A percentile compares a stretch with the other conserved stretches of the same genome.
phyloP scores from a whole-genome alignment of 1,140 invertebrate species.

The Drosophila setifemur region DNA sequence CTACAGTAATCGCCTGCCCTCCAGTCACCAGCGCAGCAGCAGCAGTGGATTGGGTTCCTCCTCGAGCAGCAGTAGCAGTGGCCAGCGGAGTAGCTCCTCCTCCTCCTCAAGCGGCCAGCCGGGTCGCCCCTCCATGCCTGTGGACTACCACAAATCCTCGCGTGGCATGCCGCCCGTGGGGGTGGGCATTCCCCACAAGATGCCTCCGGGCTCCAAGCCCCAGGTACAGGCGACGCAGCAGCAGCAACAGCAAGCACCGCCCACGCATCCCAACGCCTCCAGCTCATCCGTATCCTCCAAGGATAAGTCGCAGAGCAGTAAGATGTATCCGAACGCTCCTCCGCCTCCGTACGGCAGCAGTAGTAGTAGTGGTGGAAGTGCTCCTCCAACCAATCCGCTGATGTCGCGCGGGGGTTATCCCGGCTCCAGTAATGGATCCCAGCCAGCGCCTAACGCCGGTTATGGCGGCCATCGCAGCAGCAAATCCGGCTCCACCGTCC shows the following conservation, averaged over 20 bases:
- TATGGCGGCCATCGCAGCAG: constrained; percentile 64
- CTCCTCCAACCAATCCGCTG: constrained; percentile 42
- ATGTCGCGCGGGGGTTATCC: constrained; percentile 67
- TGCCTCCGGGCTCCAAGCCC: constrained; percentile 54
- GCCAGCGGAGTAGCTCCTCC: constrained; percentile 18
- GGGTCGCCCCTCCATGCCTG: constrained; percentile 50
- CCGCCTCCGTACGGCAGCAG: constrained; percentile 55
- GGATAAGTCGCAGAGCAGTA: constrained; percentile 57
- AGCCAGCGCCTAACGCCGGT: constrained; percentile 17
- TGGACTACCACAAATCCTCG: constrained; percentile 68
- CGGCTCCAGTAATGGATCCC: constrained; percentile 33
- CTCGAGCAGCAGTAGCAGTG: constrained; percentile 31
- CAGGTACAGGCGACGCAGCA: constrained; percentile 11
- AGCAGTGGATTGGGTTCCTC: constrained; percentile 23
- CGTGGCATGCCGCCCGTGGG: constrained; percentile 56
- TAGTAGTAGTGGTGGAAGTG: not conserved
- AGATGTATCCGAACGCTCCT: constrained; percentile 68
- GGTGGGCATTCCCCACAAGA: constrained; percentile 64
- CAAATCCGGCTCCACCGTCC: constrained; percentile 73
- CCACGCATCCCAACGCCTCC: constrained; percentile 37
- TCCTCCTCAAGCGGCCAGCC: constrained; percentile 39
- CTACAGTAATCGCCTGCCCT: constrained; percentile 60
- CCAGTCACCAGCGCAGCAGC: constrained; percentile 55
- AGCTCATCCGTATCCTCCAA: constrained; percentile 55
- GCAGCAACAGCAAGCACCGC: constrained; percentile 41